Evolutionary conservation across 2,888 invertebrate genomes (phyloP), one percentile per base, ranked within the genome.

Genomic region (Melipona bicolor): DNA sequence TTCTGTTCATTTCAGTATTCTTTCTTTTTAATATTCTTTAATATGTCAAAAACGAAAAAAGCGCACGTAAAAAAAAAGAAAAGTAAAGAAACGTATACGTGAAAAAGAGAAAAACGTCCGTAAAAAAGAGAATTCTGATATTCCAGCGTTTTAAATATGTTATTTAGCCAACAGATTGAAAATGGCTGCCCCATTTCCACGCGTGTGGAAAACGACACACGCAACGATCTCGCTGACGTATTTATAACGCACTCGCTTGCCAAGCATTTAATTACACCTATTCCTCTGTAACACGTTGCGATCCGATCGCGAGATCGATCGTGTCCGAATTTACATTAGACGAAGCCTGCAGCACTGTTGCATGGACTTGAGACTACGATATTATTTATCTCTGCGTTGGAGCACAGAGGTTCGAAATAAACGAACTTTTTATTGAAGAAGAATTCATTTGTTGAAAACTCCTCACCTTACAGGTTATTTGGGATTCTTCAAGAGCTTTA

Each of bases 231-330:
- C 79, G 80, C 67, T 59, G 73, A 76, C 49, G 80, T 84, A 86
- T 81, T 87, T 82, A 86, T 83, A 71, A 87, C 81, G 89, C 88
- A 89, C 77, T 81, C 84, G 79, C 91, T 92, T 91, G 90, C 91
- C 90, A 89, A 88, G 82, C 85, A 84, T 90, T 82, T 83, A 81
- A 72, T 77, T 62, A 77, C 77, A 81, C 64, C 21, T 81, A 59
- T 69, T 78, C 72, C 68, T 71, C 24, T 56, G 65, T 61, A 74
- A 74, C 49, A 62, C 24, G 75, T 71, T 17, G 27, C 54, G 59
- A 61, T 65, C 65, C 59, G 54, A 52, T 54, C 59, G 71, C 19
- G 32, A 56, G 5, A 13, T 2, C 64, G 52, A 74, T 65, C 52
- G 54, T 13, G 21, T 27, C 24, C 3, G 64, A n/a, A 74, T 36